phyloP scores from a whole-genome alignment of 2,797 vertebrate genomes.

The Bovichtus variegatus region DNA sequence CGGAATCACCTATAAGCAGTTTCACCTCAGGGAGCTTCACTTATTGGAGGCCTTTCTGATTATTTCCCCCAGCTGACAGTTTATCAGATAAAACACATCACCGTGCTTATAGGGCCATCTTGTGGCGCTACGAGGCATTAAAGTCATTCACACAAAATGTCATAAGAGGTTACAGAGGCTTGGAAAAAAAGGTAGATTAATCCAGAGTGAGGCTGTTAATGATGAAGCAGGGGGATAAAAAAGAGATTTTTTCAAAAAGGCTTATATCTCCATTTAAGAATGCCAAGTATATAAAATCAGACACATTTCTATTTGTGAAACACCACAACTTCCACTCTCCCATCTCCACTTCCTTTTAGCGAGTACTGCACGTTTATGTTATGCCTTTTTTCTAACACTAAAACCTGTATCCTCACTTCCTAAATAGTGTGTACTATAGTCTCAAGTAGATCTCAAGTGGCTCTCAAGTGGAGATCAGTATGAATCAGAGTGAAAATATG shows the following conservation, averaged over 20 bases:
- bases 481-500: not conserved
- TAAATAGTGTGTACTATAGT: not conserved
- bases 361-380: not conserved
- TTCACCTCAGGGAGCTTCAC: constrained; percentile 13
- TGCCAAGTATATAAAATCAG: not conserved
- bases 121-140: constrained; percentile 43
- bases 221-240: not conserved
- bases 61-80: constrained; percentile 48
- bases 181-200: not conserved
- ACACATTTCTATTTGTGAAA: not conserved
- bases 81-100: constrained; percentile 1
- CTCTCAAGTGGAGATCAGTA: not conserved
- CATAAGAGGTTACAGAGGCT: not conserved
- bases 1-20: constrained; percentile 2
- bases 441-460: not conserved
- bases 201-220: not conserved
- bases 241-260: not conserved
- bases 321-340: not conserved
- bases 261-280: not conserved
- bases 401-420: not conserved
- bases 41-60: constrained; percentile 30
- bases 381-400: not conserved
- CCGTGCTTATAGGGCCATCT: constrained; percentile 66
- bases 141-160: not conserved
- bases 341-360: not conserved